A percentile compares a stretch with the other conserved stretches of the same genome.
These are phyloP conservation scores for Tupaia chinensis DNA, from an alignment of 2,113 vertebrate species.

Conservation along the genomic window DNA sequence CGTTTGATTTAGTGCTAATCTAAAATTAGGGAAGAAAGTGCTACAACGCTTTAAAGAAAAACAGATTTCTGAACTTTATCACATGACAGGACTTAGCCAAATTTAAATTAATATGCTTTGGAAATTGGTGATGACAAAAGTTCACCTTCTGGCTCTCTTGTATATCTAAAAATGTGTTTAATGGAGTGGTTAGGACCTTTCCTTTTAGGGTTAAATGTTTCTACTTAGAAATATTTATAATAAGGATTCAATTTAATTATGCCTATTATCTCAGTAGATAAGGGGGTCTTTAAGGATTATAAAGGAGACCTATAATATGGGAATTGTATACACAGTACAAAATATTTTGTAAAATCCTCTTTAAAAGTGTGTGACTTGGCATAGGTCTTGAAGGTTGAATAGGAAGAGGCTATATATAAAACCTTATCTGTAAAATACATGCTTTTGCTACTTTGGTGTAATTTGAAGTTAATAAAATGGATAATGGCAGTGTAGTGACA, in stretches of 20 bases:
- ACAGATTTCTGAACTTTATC: not conserved
- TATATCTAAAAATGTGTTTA: slow-evolving; percentile 12
- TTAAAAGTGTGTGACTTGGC: not conserved
- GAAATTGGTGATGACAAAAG: not conserved
- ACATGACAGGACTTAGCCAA: not conserved
- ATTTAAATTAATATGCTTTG: not conserved
- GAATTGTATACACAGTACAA: not conserved
- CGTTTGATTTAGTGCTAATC: not conserved
- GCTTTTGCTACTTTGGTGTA: slow-evolving; percentile 10
- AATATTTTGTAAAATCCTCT: not conserved
- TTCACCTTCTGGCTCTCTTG: not conserved
- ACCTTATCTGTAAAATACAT: slow-evolving; percentile 3
- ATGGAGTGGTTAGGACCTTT: not conserved
- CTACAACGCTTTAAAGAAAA: not conserved
- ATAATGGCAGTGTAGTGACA: not conserved
- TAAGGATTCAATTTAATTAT: slow-evolving; percentile 45
- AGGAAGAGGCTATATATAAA: not conserved
- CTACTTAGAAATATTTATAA: slow-evolving; percentile 27
- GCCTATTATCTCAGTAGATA: not conserved
- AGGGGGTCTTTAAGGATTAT: not conserved
- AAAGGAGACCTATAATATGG: not conserved
- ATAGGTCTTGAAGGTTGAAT: slow-evolving; percentile 33
- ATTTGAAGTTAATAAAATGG: not conserved
- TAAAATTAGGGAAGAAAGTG: not conserved
- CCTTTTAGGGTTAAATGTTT: slow-evolving; percentile 27